A percentile compares a stretch with the other conserved stretches of the same genome.
Evolutionary conservation across 2,113 vertebrate species (phyloP).

Genomic region (Ursus arctos): DNA sequence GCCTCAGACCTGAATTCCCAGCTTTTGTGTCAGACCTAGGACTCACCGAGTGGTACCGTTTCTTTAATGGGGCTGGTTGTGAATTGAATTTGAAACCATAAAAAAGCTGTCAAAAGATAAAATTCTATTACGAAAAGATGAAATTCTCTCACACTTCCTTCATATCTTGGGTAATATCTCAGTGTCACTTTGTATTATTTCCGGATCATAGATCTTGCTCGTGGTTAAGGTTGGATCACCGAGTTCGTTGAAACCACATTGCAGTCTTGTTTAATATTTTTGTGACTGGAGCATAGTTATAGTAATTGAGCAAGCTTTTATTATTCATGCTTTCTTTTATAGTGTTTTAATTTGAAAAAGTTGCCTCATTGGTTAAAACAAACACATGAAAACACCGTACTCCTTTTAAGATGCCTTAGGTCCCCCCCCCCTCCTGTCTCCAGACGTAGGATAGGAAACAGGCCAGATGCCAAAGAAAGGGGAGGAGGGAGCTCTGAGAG

Average conservation of each 20-base stretch:
- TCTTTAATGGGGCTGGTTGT: slow-evolving; percentile 77
- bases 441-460: neutral
- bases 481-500: neutral
- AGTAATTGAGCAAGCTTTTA: neutral
- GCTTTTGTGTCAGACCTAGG: slow-evolving; percentile 37
- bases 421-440: neutral
- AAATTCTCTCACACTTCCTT: neutral
- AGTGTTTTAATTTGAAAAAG: slow-evolving; percentile 33
- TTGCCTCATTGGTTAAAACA: neutral
- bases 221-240: neutral
- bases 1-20: slow-evolving; percentile 19
- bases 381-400: neutral
- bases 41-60: slow-evolving; percentile 59
- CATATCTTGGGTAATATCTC: neutral
- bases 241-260: neutral
- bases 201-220: neutral
- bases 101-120: slow-evolving; percentile 35
- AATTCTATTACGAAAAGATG: slow-evolving; percentile 37
- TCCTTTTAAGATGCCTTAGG: slow-evolving; percentile 12
- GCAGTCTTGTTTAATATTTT: neutral
- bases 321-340: neutral
- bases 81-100: slow-evolving; percentile 73
- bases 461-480: neutral
- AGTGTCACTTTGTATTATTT: neutral
- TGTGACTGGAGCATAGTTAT: neutral